A percentile compares a stretch with the other conserved stretches of the same genome.
Conservation (phyloP, 2,888 invertebrate genomes). For the Caradrina clavipalpis region DNA sequence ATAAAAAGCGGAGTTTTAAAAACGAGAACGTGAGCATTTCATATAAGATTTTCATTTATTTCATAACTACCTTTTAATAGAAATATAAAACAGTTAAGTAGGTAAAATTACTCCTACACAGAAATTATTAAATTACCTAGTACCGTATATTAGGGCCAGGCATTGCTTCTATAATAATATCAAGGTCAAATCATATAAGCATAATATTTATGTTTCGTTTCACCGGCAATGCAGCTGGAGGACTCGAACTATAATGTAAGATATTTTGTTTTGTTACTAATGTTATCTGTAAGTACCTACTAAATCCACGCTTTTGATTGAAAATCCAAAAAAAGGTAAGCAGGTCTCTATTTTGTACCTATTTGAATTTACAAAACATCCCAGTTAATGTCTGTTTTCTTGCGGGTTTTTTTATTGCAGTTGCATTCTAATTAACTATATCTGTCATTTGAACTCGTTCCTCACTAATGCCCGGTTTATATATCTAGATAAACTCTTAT, state of each 20-base stretch:
- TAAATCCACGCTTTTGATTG: neutral
- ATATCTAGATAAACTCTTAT: too few species aligned
- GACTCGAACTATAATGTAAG: neutral
- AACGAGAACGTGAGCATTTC: too few species aligned
- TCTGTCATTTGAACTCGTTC: too few species aligned
- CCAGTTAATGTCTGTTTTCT: too few species aligned
- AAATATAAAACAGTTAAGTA: too few species aligned
- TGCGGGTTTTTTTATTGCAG: too few species aligned
- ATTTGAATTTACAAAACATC: neutral
- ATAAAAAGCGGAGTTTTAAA: too few species aligned
- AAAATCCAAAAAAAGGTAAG: neutral
- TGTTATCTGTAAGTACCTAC: neutral
- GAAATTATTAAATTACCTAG: neutral
- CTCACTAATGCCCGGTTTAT: too few species aligned
- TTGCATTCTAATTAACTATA: too few species aligned
- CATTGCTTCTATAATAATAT: neutral
- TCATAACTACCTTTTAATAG: too few species aligned
- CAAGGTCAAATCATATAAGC: conserved; percentile 5
- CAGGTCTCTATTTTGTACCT: neutral
- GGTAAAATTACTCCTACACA: too few species aligned
- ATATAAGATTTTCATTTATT: too few species aligned
- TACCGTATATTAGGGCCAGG: neutral
- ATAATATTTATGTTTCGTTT: conserved; percentile 10
- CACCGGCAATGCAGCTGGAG: neutral
- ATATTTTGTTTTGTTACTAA: neutral